Evolutionary conservation across 2,888 invertebrate genomes (phyloP), one percentile per base, ranked within the genome.

Genomic region (Caenorhabditis parvicauda): DNA sequence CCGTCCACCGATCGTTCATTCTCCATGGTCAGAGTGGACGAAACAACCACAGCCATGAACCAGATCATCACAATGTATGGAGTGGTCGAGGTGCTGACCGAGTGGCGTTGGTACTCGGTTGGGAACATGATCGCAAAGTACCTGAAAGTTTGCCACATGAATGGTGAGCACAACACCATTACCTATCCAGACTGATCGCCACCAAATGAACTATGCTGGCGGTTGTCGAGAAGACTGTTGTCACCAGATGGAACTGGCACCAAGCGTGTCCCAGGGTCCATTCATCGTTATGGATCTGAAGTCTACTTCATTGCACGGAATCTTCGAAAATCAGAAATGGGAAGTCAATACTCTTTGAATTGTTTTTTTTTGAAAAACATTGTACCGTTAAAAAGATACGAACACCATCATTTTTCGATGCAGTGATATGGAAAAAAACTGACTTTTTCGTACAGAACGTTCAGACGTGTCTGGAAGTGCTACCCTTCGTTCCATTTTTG

Each of bases 111-210:
- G 29, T 75, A 75, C 37, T 74, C 74, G 2, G 74, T 72, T 1
- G 75, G 75, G 37, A 74, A 75, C 66, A 75, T 72, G 24, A 75
- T 74, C 6, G 75, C 75, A 48, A 75, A 74, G 48, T 75, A 75
- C 41, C 70, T 70, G 52, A 29, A 68, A 64, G 19, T 32, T 32
- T 12, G 9, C n/a, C 35, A 12, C 9, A n/a, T 14, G 25, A 14
- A 14, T 5, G 12, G 38, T 12, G 6, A 25, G 32, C 17, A n/a
- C n/a, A 41, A 25, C 5, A 24, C n/a, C 28, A 12, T 21, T 24
- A 70, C 71, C 75, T 56, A 54, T 75, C 75, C 25, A 74, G 45
- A 54, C 71, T 71, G 39, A 75, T 74, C 0, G 74, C 74, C 5
- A 75, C 74, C 29, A 75, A 47, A 59, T 75, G 73, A 12, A 72